phyloP scores from a whole-genome alignment of 2,797 vertebrate species.

The Sebastes itinus region DNA sequence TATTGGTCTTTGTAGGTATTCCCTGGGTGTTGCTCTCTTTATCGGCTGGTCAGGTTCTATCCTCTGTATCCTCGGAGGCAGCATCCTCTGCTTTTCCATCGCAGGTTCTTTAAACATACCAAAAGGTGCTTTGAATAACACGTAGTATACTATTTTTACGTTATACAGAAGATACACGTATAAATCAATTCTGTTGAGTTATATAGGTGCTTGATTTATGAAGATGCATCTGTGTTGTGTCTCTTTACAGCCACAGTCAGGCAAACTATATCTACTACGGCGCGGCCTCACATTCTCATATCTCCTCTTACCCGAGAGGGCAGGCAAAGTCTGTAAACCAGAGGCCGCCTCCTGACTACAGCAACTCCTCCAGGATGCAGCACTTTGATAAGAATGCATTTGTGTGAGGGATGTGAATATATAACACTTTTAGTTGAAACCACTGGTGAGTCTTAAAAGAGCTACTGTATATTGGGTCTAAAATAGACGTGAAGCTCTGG shows the following conservation, averaged over 20 bases:
- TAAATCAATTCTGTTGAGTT: not conserved
- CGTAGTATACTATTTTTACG: not conserved
- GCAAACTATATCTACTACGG: slow-evolving; percentile 81
- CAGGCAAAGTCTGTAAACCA: slow-evolving; percentile 66
- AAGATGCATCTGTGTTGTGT: slow-evolving; percentile 26
- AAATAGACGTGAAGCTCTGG: not conserved
- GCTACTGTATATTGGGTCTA: not conserved
- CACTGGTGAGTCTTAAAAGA: not conserved
- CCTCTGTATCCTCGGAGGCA: slow-evolving; percentile 81
- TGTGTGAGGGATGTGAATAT: slow-evolving; percentile 78
- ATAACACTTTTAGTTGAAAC: slow-evolving; percentile 9
- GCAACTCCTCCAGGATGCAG: slow-evolving; percentile 80
- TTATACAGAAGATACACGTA: not conserved
- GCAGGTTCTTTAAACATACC: slow-evolving; percentile 46
- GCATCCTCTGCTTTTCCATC: slow-evolving; percentile 81
- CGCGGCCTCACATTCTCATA: slow-evolving; percentile 83
- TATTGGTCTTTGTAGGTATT: slow-evolving; percentile 73
- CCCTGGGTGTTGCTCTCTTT: slow-evolving; percentile 84
- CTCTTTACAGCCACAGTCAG: slow-evolving; percentile 58
- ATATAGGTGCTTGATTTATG: not conserved
- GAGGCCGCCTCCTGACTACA: slow-evolving; percentile 68
- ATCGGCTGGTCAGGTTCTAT: slow-evolving; percentile 85
- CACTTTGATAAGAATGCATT: slow-evolving; percentile 96
- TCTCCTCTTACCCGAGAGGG: slow-evolving; percentile 65
- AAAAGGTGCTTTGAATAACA: slow-evolving; percentile 58